phyloP scores from a whole-genome alignment of 2,113 vertebrate species.

The Paradisaea rubra region DNA sequence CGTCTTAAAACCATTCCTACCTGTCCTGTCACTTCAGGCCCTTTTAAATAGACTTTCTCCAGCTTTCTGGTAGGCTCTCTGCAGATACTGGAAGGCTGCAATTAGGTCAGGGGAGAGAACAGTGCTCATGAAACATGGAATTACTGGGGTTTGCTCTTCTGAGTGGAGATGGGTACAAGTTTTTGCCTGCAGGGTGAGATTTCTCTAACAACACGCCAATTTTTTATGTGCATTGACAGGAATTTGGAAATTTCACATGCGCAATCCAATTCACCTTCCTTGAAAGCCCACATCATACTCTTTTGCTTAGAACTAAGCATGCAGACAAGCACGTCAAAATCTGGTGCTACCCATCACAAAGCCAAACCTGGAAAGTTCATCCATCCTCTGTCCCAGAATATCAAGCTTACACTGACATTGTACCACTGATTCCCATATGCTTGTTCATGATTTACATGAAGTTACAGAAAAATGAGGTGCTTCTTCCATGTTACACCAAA shows the following conservation, averaged over 20 bases:
- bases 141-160: neutral
- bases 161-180: neutral
- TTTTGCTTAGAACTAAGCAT: neutral
- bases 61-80: neutral
- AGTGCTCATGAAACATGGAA: neutral
- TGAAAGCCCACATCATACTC: neutral
- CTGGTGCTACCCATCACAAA: neutral
- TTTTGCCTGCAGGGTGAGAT: neutral
- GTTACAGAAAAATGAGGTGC: neutral
- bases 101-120: neutral
- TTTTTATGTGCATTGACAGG: neutral
- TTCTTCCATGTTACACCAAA: neutral
- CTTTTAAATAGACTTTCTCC: neutral
- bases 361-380: neutral
- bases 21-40: neutral
- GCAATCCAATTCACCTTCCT: neutral
- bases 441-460: neutral
- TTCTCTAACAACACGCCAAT: neutral
- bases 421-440: neutral
- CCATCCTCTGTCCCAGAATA: neutral
- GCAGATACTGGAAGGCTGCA: neutral
- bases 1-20: neutral
- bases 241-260: neutral
- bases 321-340: neutral
- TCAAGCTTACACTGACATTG: neutral